Evolutionary conservation across 2,888 invertebrate genomes (phyloP).

Genomic region (Pyrrhosoma nymphula): DNA sequence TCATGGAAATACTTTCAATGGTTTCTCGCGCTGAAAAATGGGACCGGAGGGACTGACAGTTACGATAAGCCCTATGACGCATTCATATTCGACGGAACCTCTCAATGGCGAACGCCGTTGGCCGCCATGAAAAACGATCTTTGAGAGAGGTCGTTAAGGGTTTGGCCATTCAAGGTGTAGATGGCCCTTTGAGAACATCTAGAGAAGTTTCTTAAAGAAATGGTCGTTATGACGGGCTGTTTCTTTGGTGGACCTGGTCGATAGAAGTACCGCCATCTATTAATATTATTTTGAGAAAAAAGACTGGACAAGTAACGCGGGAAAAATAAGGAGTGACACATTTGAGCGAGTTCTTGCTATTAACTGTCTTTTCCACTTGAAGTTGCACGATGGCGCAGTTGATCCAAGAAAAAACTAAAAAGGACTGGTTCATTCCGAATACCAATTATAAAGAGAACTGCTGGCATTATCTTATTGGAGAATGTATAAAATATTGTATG

Average conservation of each 20-base stretch:
- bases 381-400: no score
- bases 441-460: no score
- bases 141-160: slow-evolving; percentile 5
- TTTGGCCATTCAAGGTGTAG: background rate
- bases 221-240: background rate
- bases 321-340: background rate
- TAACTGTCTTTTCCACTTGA: no score
- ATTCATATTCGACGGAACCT: slow-evolving; percentile 1
- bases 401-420: no score
- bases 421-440: no score
- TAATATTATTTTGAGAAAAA: no score
- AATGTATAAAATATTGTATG: no score
- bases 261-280: background rate
- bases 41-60: background rate
- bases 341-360: no score
- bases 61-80: slow-evolving; percentile 31
- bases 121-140: background rate
- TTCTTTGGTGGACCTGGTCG: background rate
- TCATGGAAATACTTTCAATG: slow-evolving; percentile 31
- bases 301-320: background rate
- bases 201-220: background rate
- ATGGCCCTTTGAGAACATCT: slow-evolving; percentile 5
- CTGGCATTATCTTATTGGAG: no score
- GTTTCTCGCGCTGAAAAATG: background rate
- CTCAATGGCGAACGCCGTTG: background rate